Conservation (phyloP, 2,888 invertebrate genomes). For the Scaptodrosophila latifasciaeformis region DNA sequence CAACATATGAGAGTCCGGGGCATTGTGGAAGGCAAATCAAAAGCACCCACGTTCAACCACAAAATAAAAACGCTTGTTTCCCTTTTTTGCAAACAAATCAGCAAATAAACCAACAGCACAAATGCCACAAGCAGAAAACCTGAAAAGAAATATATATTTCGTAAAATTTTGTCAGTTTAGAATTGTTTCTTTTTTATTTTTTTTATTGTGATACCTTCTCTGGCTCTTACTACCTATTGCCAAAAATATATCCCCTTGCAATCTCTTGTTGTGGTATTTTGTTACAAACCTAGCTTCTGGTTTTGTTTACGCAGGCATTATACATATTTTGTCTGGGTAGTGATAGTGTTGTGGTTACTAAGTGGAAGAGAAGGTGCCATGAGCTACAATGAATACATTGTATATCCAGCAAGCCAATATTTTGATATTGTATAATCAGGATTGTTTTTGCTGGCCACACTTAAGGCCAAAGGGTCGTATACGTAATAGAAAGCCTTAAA, state of each 20-base stretch:
- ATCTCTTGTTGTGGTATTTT: slow-evolving; percentile 2
- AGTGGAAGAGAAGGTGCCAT: too few relatives aligned
- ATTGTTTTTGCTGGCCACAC: too few relatives aligned
- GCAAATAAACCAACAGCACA: slow-evolving; percentile 26
- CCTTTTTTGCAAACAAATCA: slow-evolving; percentile 63
- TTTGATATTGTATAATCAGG: too few relatives aligned
- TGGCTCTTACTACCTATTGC: too few relatives aligned
- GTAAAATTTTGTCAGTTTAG: slow-evolving; percentile 1
- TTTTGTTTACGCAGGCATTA: not conserved
- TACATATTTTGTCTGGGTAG: not conserved
- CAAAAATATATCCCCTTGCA: too few relatives aligned
- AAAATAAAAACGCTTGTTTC: slow-evolving; percentile 60
- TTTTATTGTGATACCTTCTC: not conserved
- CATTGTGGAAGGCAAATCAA: too few relatives aligned
- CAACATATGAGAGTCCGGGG: too few relatives aligned
- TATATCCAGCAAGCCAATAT: too few relatives aligned
- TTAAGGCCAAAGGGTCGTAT: too few relatives aligned
- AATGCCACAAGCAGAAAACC: slow-evolving; percentile 2
- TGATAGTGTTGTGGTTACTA: too few relatives aligned
- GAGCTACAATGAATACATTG: too few relatives aligned
- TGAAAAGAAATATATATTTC: not conserved
- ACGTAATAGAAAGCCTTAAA: too few relatives aligned
- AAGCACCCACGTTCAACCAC: slow-evolving; percentile 24
- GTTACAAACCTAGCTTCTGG: not conserved
- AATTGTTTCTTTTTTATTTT: not conserved